Evolutionary conservation across 2,888 invertebrate genomes (phyloP).

Genomic region (Octodonta nipae): DNA sequence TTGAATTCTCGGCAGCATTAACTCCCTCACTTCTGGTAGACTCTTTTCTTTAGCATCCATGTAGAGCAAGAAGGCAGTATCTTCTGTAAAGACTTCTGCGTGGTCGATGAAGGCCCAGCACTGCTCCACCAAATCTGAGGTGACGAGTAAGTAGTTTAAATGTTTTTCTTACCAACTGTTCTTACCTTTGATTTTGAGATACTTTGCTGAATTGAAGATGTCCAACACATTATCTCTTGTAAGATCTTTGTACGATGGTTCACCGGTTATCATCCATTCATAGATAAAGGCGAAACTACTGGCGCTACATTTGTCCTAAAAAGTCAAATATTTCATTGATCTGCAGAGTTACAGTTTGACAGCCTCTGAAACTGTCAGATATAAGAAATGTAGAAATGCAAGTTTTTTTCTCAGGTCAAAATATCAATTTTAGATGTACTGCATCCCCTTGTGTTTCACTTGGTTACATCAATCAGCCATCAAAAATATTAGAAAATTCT

Average conservation of each 20-base stretch:
- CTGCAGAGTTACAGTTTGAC: slow-evolving; percentile 1
- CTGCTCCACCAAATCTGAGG: slow-evolving; percentile 55
- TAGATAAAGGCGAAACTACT: slow-evolving; percentile 58
- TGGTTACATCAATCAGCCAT: too few species aligned
- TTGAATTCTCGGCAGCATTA: slow-evolving; percentile 62
- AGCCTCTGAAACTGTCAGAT: neutral
- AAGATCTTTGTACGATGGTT: slow-evolving; percentile 50
- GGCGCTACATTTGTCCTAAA: slow-evolving; percentile 35
- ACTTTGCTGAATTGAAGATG: slow-evolving; percentile 58
- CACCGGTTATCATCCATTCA: slow-evolving; percentile 66
- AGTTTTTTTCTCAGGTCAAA: too few species aligned
- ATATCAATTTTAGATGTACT: too few species aligned
- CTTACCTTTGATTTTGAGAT: slow-evolving; percentile 53
- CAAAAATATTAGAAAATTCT: too few species aligned
- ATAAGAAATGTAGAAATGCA: too few species aligned
- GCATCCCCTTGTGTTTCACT: too few species aligned
- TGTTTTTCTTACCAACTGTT: neutral
- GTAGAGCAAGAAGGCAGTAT: slow-evolving; percentile 56
- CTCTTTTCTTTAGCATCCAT: slow-evolving; percentile 39
- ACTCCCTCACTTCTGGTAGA: slow-evolving; percentile 49
- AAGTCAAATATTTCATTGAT: too few species aligned
- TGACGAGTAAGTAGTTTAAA: slow-evolving; percentile 1
- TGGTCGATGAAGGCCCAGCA: slow-evolving; percentile 66
- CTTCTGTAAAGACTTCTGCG: slow-evolving; percentile 55
- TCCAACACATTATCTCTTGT: slow-evolving; percentile 58